Percentiles rank a stretch among this genome's conserved stretches.
These are phyloP conservation scores for Drosophila kikkawai DNA, from an alignment of 1,140 invertebrate genomes.

Conservation along the genomic window DNA sequence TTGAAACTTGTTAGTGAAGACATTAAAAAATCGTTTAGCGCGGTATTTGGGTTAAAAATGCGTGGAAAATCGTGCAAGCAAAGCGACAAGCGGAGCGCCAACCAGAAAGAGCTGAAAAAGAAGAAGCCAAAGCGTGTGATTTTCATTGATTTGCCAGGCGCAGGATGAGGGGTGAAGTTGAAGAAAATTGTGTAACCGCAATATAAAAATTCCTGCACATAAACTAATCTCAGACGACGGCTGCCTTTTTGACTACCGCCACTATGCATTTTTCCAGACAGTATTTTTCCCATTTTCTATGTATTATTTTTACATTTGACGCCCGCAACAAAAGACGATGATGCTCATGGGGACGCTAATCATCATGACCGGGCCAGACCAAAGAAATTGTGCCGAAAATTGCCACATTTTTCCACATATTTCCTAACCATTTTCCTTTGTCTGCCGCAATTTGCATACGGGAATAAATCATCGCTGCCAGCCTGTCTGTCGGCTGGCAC, in stretches of 20 bases:
- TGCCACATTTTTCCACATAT: slow-evolving; percentile 64
- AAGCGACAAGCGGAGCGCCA: slow-evolving; percentile 27
- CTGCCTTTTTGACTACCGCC: slow-evolving; percentile 59
- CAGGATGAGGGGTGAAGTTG: background rate
- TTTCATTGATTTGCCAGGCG: slow-evolving; percentile 42
- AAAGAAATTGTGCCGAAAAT: slow-evolving; percentile 74
- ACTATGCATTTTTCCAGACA: slow-evolving; percentile 21
- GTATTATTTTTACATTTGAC: slow-evolving; percentile 47
- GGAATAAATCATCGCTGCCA: slow-evolving; percentile 39
- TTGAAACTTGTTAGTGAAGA: slow-evolving; percentile 83
- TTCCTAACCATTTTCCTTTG: slow-evolving; percentile 50
- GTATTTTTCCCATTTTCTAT: slow-evolving; percentile 19
- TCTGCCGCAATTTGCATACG: slow-evolving; percentile 62
- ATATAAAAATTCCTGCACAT: slow-evolving; percentile 80
- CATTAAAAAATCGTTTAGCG: slow-evolving; percentile 83
- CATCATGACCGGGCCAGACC: slow-evolving; percentile 38
- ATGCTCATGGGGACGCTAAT: slow-evolving; percentile 28
- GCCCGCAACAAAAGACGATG: slow-evolving; percentile 37
- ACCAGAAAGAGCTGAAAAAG: slow-evolving; percentile 51
- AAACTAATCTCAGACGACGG: slow-evolving; percentile 70
- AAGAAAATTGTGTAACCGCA: slow-evolving; percentile 78
- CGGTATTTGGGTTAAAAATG: slow-evolving; percentile 83
- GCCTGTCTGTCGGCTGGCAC: slow-evolving; percentile 3
- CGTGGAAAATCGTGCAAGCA: slow-evolving; percentile 77
- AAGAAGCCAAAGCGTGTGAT: slow-evolving; percentile 72